phyloP scores from a whole-genome alignment of 2,888 invertebrate genomes.

The Rotaria sp. region DNA sequence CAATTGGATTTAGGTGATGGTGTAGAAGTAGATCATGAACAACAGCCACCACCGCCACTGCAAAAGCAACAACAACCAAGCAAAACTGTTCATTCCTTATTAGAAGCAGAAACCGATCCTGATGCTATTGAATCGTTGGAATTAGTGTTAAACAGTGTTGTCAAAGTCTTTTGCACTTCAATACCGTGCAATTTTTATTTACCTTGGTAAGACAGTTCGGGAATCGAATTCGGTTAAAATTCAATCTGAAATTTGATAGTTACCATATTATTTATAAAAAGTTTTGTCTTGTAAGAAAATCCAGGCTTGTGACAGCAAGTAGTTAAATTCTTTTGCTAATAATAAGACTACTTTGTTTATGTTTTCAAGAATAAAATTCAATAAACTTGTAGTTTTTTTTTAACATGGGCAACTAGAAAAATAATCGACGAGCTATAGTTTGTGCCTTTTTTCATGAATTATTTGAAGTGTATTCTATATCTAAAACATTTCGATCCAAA shows the following conservation, averaged over 20 bases:
- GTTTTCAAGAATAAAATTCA: too few species aligned
- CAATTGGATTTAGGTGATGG: neutral
- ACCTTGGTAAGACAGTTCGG: neutral
- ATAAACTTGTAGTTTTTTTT: too few species aligned
- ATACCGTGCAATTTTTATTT: conserved; percentile 6
- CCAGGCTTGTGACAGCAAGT: too few species aligned
- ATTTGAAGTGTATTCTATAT: too few species aligned
- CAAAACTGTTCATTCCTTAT: neutral
- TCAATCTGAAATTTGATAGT: neutral
- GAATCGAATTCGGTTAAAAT: neutral
- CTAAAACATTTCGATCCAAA: too few species aligned
- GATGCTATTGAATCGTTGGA: conserved; percentile 16
- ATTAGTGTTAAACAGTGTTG: conserved; percentile 27
- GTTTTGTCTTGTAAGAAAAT: too few species aligned
- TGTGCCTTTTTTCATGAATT: too few species aligned
- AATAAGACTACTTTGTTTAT: too few species aligned
- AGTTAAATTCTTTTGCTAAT: neutral
- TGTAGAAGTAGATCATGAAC: neutral
- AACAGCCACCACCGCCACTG: neutral
- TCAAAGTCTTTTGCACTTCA: conserved; percentile 19
- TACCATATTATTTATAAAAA: neutral
- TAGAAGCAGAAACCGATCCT: neutral
- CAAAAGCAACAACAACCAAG: neutral
- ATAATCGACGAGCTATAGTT: too few species aligned
- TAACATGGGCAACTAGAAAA: too few species aligned